Conservation (phyloP, 2,797 vertebrate genomes). For the Chelonia mydas region DNA sequence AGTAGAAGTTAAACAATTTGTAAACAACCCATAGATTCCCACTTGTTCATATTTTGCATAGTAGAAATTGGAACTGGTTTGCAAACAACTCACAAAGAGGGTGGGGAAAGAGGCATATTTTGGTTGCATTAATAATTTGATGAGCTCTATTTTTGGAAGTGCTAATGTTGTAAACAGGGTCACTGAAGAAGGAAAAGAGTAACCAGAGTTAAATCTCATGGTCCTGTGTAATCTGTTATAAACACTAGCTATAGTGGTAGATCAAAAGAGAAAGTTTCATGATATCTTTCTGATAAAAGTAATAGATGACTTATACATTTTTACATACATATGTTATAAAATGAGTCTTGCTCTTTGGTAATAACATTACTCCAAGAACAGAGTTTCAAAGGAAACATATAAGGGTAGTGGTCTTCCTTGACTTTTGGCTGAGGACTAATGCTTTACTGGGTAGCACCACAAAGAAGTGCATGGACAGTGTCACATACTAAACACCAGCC, state of each 20-base stretch:
- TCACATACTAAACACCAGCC: background rate
- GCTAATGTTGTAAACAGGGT: background rate
- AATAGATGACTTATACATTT: background rate
- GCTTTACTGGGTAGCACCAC: background rate
- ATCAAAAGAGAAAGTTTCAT: background rate
- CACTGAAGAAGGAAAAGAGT: background rate
- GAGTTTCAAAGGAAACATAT: background rate
- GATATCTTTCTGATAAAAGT: too few relatives aligned
- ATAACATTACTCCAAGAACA: background rate
- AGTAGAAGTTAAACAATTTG: background rate
- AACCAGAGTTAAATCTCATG: background rate
- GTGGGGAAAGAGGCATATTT: background rate
- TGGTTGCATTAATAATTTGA: background rate
- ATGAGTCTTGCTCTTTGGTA: background rate
- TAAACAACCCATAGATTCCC: background rate
- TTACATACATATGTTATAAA: background rate
- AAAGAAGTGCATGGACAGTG: background rate
- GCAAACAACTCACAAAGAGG: background rate
- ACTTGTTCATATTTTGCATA: background rate
- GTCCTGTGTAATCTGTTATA: background rate
- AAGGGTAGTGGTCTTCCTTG: accelerated
- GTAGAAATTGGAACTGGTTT: constrained; percentile 20
- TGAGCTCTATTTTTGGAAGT: background rate
- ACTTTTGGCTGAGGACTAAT: background rate
- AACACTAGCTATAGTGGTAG: background rate